Evolutionary conservation across 2,113 vertebrate genomes (phyloP).

Genomic region (Sapajus apella): DNA sequence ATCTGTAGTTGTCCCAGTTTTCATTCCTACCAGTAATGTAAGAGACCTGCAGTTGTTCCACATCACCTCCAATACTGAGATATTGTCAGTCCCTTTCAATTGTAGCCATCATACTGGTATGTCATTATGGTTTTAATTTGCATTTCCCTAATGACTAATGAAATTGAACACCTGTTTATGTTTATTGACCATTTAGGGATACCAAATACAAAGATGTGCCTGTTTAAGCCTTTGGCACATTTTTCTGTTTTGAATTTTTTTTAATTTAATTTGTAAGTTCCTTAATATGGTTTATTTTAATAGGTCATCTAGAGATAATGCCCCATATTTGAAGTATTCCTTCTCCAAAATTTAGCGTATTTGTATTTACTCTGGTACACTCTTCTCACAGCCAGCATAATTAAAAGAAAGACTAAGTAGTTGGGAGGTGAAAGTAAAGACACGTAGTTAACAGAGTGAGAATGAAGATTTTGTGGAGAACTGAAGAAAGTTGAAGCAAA

Average conservation of each 20-base stretch:
- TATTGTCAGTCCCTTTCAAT: not conserved
- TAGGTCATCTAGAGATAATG: not conserved
- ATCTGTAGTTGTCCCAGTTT: not conserved
- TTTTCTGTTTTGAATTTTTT: slow-evolving; percentile 26
- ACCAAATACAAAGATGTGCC: not conserved
- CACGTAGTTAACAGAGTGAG: not conserved
- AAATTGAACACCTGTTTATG: not conserved
- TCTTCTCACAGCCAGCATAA: not conserved
- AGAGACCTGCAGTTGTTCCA: not conserved
- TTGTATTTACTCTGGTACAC: not conserved
- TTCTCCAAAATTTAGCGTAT: not conserved
- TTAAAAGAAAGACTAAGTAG: not conserved
- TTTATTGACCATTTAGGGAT: not conserved
- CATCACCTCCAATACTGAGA: not conserved
- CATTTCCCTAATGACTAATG: not conserved
- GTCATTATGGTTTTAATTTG: not conserved
- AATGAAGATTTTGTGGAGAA: not conserved
- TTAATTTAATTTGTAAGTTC: not conserved
- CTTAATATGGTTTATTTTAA: not conserved
- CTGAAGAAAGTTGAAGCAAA: not conserved
- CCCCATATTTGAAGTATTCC: not conserved
- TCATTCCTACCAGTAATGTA: not conserved
- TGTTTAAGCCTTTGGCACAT: not conserved
- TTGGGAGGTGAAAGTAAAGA: not conserved
- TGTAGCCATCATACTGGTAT: not conserved